These are phyloP conservation scores for Trachymyrmex cornetzi DNA, from an alignment of 1,140 invertebrate species.

Conservation along the genomic window DNA sequence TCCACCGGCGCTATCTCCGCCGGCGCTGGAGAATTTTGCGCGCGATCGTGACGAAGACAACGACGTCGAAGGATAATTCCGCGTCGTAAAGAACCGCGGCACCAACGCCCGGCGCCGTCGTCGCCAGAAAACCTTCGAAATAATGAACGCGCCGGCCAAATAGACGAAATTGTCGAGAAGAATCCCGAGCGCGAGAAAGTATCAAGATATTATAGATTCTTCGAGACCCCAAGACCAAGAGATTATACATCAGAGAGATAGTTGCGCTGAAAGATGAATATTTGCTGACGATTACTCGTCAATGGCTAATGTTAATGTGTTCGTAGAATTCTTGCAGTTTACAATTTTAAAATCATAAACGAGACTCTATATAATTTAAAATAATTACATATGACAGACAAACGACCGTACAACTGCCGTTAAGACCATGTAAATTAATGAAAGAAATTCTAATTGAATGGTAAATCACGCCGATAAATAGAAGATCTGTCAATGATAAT, in stretches of 20 bases:
- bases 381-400: slow-evolving; percentile 2
- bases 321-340: neutral
- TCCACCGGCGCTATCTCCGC: slow-evolving; percentile 66
- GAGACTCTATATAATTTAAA: neutral
- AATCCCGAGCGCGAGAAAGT: slow-evolving; percentile 35
- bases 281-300: slow-evolving; percentile 3
- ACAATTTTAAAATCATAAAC: slow-evolving; percentile 5
- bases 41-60: slow-evolving; percentile 68
- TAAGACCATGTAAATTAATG: slow-evolving; percentile 14
- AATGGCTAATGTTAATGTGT: neutral
- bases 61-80: slow-evolving; percentile 66
- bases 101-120: slow-evolving; percentile 57
- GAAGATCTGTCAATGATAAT: slow-evolving; percentile 27
- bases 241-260: slow-evolving; percentile 32
- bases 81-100: slow-evolving; percentile 49
- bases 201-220: slow-evolving; percentile 53
- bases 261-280: neutral
- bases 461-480: neutral
- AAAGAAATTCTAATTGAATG: neutral
- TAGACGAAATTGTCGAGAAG: slow-evolving; percentile 31
- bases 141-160: slow-evolving; percentile 41
- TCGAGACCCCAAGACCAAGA: slow-evolving; percentile 9
- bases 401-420: neutral
- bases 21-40: slow-evolving; percentile 63
- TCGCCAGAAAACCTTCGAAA: slow-evolving; percentile 57